A percentile compares a stretch with the other conserved stretches of the same genome.
phyloP scores from a whole-genome alignment of 2,888 invertebrate genomes.

The Crocallis elinguaria region DNA sequence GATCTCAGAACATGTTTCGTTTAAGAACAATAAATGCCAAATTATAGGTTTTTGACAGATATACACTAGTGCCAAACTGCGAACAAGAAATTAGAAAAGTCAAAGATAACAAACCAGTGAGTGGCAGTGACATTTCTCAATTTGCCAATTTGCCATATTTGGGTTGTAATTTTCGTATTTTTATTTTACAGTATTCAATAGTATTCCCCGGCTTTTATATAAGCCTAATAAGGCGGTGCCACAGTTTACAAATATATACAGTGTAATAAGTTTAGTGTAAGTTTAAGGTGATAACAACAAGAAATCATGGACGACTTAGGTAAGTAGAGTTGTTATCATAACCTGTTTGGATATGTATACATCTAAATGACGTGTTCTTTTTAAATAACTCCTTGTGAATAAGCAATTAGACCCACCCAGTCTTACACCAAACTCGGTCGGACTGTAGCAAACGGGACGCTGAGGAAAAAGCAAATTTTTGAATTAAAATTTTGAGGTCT shows the following conservation, averaged over 20 bases:
- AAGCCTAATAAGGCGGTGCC: conserved; percentile 40
- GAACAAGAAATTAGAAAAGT: no score
- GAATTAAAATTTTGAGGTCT: no score
- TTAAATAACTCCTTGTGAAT: conserved; percentile 56
- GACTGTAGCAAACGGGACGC: no score
- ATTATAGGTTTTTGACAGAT: conserved; percentile 19
- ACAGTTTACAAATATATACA: conserved; percentile 36
- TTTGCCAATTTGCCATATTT: conserved; percentile 61
- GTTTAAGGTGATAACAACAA: conserved; percentile 30
- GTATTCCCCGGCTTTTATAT: conserved; percentile 41
- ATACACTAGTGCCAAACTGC: conserved; percentile 30
- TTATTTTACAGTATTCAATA: conserved; percentile 54
- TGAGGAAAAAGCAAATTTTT: no score
- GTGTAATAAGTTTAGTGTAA: conserved; percentile 33
- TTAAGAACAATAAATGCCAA: not conserved
- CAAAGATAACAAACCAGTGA: not conserved
- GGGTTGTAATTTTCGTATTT: conserved; percentile 55
- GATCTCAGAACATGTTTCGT: not conserved
- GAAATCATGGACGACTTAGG: conserved; percentile 79
- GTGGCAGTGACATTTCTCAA: conserved; percentile 20
- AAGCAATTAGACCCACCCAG: conserved; percentile 32
- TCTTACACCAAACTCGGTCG: conserved; percentile 13
- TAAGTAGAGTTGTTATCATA: conserved; percentile 75
- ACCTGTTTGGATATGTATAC: conserved; percentile 71
- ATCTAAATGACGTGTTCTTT: conserved; percentile 72